Evolutionary conservation across 2,797 vertebrate genomes (phyloP), one percentile per base, ranked within the genome.

Genomic region (Coreius guichenoti): DNA sequence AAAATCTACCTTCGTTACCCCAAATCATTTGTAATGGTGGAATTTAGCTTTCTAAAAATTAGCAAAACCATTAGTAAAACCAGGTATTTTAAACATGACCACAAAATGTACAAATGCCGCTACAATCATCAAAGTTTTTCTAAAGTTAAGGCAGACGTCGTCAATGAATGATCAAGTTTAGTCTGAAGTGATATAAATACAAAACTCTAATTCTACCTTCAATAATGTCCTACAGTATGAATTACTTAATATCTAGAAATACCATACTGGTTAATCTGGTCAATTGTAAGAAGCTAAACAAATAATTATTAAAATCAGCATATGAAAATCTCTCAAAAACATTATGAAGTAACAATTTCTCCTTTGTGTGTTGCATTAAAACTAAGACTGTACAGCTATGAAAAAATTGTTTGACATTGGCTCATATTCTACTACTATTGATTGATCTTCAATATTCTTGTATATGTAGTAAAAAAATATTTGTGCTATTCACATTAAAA

Each of bases 341-440:
- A 33, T 36, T 80, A 80, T 33, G 1, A 79, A 51, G 49, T 45
- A 39, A 65, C 9, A 43, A 13, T 56, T 19, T 56, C 23, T 63
- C 9, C 39, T 75, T 75, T 29, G 69, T 76, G 76, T 77, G 77
- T 61, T 39, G 39, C 39, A 76, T 56, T 49, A 47, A 39, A 76
- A 68, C 49, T 90, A 90, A 90, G 89, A 87, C 85, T 88, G 84
- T 78, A 69, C 33, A 87, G 86, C 68, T 68, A 54, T 81, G n/a
- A 65, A 79, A 12, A 75, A 36, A 33, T 58, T 39, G 54, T 29
- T 75, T 76, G 51, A 26, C 31, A 83, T 12, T 58, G 68, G 54
- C 51, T 86, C 58, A 70, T 75, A 65, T 73, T 33, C 49, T 19
- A 70, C 45, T 61, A 80, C 39, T 31, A 47, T 26, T 69, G 43